These are phyloP conservation scores for Apis laboriosa DNA, from an alignment of 1,140 invertebrate species.

Conservation along the genomic window DNA sequence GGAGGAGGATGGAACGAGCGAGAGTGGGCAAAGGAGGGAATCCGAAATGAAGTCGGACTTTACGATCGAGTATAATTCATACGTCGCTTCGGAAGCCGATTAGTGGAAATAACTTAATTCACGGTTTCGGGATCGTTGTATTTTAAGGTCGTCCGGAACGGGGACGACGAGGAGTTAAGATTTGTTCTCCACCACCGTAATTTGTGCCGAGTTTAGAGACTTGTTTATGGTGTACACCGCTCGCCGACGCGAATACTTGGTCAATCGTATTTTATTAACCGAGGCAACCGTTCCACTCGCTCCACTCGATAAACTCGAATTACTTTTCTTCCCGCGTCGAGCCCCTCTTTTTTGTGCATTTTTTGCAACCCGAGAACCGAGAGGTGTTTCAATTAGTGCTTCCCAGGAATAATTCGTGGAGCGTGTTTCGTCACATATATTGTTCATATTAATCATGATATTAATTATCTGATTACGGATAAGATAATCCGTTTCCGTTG, in stretches of 20 bases:
- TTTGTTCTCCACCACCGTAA: constrained; percentile 37
- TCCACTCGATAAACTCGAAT: constrained; percentile 54
- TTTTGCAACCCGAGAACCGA: neutral
- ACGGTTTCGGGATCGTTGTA: constrained; percentile 45
- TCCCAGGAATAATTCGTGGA: neutral
- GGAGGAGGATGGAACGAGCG: constrained; percentile 5
- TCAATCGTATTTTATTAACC: constrained; percentile 57
- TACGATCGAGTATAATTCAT: constrained; percentile 63
- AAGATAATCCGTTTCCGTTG: neutral
- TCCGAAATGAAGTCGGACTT: constrained; percentile 57
- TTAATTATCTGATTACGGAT: neutral
- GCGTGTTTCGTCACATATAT: neutral
- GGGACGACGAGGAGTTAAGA: neutral
- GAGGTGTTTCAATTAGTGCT: constrained; percentile 34
- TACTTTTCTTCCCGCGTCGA: constrained; percentile 13
- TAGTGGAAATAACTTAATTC: constrained; percentile 67
- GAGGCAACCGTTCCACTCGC: neutral
- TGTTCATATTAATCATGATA: neutral
- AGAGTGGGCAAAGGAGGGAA: constrained; percentile 23
- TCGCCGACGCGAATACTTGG: constrained; percentile 26
- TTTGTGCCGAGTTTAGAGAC: constrained; percentile 52
- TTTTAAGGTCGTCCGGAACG: constrained; percentile 23
- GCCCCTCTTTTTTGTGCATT: neutral
- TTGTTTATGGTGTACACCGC: constrained; percentile 44
- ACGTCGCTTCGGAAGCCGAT: constrained; percentile 58